Evolutionary conservation across 2,797 vertebrate genomes (phyloP).

Genomic region (Hemitrygon akajei): DNA sequence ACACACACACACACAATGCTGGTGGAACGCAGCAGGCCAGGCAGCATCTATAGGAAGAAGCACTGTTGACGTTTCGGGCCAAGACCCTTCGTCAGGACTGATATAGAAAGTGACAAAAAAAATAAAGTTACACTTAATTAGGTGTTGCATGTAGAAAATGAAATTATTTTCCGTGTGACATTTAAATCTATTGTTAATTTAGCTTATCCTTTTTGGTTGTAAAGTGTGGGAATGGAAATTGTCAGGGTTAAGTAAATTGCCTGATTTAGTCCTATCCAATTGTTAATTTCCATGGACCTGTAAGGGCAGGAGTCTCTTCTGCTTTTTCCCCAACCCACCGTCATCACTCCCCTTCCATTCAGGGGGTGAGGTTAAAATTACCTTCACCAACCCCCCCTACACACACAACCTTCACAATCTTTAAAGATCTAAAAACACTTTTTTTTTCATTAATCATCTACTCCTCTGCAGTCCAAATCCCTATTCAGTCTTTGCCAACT

Average conservation of each 20-base stretch:
- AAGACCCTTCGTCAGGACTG: too few species aligned
- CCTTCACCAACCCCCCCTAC: background rate
- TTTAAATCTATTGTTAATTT: background rate
- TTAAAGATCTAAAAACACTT: background rate
- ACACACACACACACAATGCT: too few species aligned
- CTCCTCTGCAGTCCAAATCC: background rate
- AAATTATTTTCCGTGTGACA: background rate
- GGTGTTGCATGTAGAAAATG: background rate
- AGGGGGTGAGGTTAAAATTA: constrained; percentile 6
- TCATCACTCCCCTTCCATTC: background rate
- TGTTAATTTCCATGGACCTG: background rate
- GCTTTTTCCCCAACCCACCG: too few species aligned
- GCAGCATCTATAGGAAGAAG: too few species aligned
- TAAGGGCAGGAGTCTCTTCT: too few species aligned
- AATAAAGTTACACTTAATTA: background rate
- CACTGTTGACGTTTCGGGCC: too few species aligned
- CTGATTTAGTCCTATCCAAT: background rate
- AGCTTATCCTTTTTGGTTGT: background rate
- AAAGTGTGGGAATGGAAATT: background rate
- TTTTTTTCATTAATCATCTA: background rate
- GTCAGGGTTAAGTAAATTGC: background rate
- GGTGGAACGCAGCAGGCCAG: too few species aligned
- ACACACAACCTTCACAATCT: background rate
- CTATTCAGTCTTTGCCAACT: constrained; percentile 2
- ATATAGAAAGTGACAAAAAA: background rate